These are phyloP conservation scores for Drosophila ficusphila DNA, from an alignment of 1,140 invertebrate species.

Conservation along the genomic window DNA sequence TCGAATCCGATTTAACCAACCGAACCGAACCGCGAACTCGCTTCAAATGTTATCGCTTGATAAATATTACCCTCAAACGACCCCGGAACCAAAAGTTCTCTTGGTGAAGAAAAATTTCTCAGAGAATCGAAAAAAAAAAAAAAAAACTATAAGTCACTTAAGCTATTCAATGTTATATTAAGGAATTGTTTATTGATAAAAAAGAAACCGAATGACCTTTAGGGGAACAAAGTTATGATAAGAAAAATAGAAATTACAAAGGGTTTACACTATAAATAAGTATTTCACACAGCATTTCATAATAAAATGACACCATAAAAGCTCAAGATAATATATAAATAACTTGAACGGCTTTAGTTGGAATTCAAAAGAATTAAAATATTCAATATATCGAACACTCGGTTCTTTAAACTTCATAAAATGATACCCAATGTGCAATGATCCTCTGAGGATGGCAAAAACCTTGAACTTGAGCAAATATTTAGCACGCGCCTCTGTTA, in stretches of 20 bases:
- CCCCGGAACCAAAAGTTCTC: not conserved
- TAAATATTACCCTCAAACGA: not conserved
- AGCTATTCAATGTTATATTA: not conserved
- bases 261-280: no score
- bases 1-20: conserved; percentile 11
- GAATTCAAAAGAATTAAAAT: no score
- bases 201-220: no score
- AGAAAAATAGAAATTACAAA: no score
- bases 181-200: not conserved
- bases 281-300: no score
- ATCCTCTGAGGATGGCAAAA: not conserved
- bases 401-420: not conserved
- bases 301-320: no score
- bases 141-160: not conserved
- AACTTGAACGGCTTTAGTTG: no score
- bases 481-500: not conserved
- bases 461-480: conserved; percentile 10
- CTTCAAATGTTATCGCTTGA: conserved; percentile 12
- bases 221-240: no score
- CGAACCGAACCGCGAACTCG: conserved; percentile 20
- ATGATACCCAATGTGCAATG: not conserved
- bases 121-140: not conserved
- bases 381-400: no score
- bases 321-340: no score
- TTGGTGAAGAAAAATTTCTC: not conserved